These are phyloP conservation scores for Loriculus beryllinus DNA, from an alignment of 2,797 vertebrate species.

Conservation along the genomic window DNA sequence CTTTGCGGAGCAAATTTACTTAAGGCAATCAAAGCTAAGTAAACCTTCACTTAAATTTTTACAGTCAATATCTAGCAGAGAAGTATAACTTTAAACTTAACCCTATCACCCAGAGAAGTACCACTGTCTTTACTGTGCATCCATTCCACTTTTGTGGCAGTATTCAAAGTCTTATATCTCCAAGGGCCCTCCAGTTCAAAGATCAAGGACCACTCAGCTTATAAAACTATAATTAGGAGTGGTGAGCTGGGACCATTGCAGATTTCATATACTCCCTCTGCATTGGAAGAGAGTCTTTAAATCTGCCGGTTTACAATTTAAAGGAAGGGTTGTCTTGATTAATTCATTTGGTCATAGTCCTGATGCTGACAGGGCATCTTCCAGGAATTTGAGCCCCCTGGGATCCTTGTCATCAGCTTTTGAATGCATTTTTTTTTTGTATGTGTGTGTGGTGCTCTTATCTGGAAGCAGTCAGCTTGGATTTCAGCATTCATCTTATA, in stretches of 20 bases:
- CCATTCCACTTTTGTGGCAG: neutral
- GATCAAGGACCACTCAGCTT: conserved; percentile 64
- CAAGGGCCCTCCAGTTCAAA: conserved; percentile 29
- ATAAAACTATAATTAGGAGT: conserved; percentile 74
- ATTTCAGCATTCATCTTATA: conserved; percentile 49
- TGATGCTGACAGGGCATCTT: conserved; percentile 76
- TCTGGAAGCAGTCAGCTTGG: conserved; percentile 48
- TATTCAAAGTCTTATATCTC: neutral
- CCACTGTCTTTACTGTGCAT: neutral
- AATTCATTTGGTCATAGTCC: conserved; percentile 71
- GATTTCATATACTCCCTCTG: conserved; percentile 74
- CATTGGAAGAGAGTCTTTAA: conserved; percentile 76
- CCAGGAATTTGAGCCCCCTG: conserved; percentile 60
- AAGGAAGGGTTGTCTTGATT: conserved; percentile 68
- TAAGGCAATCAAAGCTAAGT: neutral
- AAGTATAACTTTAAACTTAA: neutral
- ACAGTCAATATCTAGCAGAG: neutral
- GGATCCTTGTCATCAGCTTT: conserved; percentile 71
- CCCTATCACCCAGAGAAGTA: neutral
- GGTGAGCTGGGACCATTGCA: conserved; percentile 67
- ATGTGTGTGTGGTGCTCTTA: conserved; percentile 4
- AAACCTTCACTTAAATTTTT: neutral
- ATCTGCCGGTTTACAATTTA: conserved; percentile 75
- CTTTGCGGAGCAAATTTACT: neutral
- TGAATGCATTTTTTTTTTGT: conserved; percentile 31